Percentiles rank a stretch among this genome's conserved stretches.
Conservation (phyloP, 1,140 invertebrate species). For the Anoplophora glabripennis region DNA sequence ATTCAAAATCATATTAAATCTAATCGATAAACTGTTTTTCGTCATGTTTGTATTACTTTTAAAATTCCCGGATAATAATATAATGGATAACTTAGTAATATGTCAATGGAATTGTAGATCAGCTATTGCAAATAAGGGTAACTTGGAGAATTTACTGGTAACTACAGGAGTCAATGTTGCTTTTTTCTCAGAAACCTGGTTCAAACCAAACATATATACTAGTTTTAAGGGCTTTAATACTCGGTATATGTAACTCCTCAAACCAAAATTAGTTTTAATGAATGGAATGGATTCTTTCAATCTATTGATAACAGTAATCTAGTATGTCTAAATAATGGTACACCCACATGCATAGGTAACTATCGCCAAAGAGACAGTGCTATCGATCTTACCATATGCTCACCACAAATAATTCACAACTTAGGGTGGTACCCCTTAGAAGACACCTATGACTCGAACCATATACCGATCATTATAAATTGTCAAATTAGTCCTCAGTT, state of each 20-base stretch:
- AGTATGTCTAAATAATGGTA: background rate
- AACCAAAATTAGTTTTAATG: background rate
- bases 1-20: background rate
- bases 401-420: background rate
- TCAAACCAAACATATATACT: background rate
- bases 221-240: background rate
- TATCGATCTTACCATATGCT: background rate
- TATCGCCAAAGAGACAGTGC: background rate
- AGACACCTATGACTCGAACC: background rate
- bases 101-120: constrained; percentile 5
- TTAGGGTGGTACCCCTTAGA: background rate
- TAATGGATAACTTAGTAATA: background rate
- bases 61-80: background rate
- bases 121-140: background rate
- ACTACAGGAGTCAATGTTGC: background rate
- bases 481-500: background rate
- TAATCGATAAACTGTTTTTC: no score
- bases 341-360: background rate
- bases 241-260: background rate
- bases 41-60: background rate
- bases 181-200: constrained; percentile 4
- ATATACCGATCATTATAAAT: no score
- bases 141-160: background rate
- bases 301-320: background rate
- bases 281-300: constrained; percentile 1